These are phyloP conservation scores for Bufotes viridis DNA, from an alignment of 2,797 vertebrate species.

Conservation along the genomic window DNA sequence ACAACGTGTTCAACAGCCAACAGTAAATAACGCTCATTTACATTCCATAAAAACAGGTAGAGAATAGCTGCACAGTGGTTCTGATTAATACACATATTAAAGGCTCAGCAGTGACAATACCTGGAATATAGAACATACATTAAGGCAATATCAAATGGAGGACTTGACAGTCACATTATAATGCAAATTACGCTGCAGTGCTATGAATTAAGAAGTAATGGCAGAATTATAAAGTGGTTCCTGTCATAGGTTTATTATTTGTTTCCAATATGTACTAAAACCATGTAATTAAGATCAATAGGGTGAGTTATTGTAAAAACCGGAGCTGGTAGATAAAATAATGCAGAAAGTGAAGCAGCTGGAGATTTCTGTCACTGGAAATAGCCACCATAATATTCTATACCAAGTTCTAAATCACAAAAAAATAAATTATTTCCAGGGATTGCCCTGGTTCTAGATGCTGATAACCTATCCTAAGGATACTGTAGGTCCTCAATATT, in stretches of 20 bases:
- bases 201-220: background rate
- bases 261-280: background rate
- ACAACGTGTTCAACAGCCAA: background rate
- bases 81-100: constrained; percentile 31
- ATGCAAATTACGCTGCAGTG: constrained; percentile 1
- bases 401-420: too few relatives aligned
- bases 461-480: too few relatives aligned
- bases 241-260: background rate
- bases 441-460: too few relatives aligned
- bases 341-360: background rate
- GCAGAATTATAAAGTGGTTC: constrained; percentile 14
- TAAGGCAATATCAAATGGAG: background rate
- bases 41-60: constrained; percentile 16
- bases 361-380: background rate
- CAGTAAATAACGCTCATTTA: constrained; percentile 23
- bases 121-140: constrained; percentile 1
- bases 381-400: too few relatives aligned
- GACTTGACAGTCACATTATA: constrained; percentile 24
- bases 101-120: constrained; percentile 20
- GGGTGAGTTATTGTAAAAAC: background rate
- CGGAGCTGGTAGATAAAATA: background rate
- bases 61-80: background rate
- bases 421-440: too few relatives aligned
- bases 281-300: background rate
- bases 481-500: too few relatives aligned